Evolutionary conservation across 2,888 invertebrate genomes (phyloP), one percentile per base, ranked within the genome.

Genomic region (Eupithecia vulgata): DNA sequence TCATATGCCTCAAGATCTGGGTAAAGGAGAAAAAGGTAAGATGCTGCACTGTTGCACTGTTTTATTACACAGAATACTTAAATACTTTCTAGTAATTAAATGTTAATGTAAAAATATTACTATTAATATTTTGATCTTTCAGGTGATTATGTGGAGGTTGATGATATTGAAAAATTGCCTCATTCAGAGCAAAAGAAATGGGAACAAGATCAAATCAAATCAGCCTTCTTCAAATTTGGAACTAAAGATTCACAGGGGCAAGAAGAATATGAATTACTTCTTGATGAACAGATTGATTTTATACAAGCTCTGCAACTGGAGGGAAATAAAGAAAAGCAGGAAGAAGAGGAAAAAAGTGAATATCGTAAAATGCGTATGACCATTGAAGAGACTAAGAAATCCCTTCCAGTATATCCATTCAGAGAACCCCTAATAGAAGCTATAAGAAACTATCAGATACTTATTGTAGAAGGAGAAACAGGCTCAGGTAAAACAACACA

Each of bases 401-500:
- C 98, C 77, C 94, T 99, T 71, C 99, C 99, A 0, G 98, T 99
- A 70, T 99, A 95, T 93, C 98, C 98, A 0, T 99, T 99, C 85
- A 96, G 96, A 87, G 96, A 98, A 62, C 97, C 98, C 86, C 95
- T 99, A 35, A 97, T 99, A 81, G 95, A 97, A 82, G 99, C 99
- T 15, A 97, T 99, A n/a, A 96, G 94, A 84, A 97, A 97, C 78
- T 97, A 98, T 91, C 98, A 98, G 92, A 96, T 98, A 79, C 93
- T 99, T 35, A 99, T 99, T 81, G 98, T 99, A 76, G 99, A 99
- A 94, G 99, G 99, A 71, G 99, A 99, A 94, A 99, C 99, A 8
- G 99, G 99, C 0, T 99, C 99, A 15, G 99, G 99, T 5, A 99
- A 99, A 95, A 99, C 99, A 0, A 99, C 99, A 12, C 99, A 99